Percentiles rank a stretch among this genome's conserved stretches.
These are phyloP conservation scores for Diacarnus erythraeanus DNA, from an alignment of 37 sponge, comb jelly and placozoan species.

Conservation along the genomic window DNA sequence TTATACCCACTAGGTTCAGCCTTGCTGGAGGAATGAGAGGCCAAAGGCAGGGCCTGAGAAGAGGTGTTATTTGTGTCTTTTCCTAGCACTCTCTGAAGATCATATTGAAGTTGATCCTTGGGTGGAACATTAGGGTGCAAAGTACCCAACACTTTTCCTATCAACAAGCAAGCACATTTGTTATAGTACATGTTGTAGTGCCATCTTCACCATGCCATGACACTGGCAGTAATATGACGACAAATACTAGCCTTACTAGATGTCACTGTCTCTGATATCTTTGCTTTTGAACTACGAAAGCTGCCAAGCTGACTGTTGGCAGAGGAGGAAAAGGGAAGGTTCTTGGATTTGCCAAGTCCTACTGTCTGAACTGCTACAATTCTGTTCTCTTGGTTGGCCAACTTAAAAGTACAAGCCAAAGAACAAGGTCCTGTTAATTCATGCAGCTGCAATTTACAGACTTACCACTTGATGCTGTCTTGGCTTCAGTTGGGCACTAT, in stretches of 20 bases:
- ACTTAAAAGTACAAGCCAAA: background rate
- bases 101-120: background rate
- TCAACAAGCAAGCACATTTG: background rate
- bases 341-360: background rate
- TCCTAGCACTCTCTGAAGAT: constrained; percentile 18
- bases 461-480: background rate
- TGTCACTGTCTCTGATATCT: constrained; percentile 29
- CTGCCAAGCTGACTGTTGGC: background rate
- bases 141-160: background rate
- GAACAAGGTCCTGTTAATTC: background rate
- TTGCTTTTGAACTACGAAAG: background rate
- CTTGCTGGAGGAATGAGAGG: background rate
- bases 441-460: background rate
- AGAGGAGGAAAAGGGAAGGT: background rate
- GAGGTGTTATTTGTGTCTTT: background rate
- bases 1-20: background rate
- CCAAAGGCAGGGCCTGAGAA: background rate
- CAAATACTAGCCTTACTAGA: constrained; percentile 4
- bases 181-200: no score
- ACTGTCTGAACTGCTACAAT: background rate
- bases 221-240: no score
- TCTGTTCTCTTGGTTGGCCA: background rate
- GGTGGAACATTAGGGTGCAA: background rate
- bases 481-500: background rate
- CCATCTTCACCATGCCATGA: background rate